These are phyloP conservation scores for Machimus rusticus DNA, from an alignment of 2,888 invertebrate species.

Conservation along the genomic window DNA sequence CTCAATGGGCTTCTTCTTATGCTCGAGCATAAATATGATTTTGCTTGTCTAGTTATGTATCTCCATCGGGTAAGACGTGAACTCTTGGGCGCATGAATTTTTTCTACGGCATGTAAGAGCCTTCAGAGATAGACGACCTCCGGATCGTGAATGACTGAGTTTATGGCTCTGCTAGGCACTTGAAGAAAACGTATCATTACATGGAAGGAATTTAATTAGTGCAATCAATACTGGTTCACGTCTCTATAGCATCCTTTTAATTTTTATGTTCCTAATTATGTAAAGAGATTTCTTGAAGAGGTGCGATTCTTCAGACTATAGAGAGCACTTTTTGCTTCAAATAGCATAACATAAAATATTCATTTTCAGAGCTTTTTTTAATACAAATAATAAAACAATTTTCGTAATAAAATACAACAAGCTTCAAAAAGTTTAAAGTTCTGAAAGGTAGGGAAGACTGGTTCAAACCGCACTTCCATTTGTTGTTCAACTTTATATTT, in stretches of 20 bases:
- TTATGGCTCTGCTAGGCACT: not conserved
- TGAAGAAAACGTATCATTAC: not conserved
- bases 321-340: not conserved
- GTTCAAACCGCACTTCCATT: too few species aligned
- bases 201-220: not conserved
- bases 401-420: too few species aligned
- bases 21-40: slow-evolving; percentile 17
- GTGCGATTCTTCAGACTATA: not conserved
- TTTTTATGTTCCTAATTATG: not conserved
- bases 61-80: not conserved
- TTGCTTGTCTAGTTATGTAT: not conserved
- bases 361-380: not conserved
- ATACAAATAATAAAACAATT: not conserved
- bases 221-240: not conserved
- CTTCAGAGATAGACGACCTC: slow-evolving; percentile 8
- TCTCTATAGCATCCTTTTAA: not conserved
- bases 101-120: not conserved
- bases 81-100: not conserved
- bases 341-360: not conserved
- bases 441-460: too few species aligned
- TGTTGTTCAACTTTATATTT: too few species aligned
- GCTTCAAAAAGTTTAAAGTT: too few species aligned
- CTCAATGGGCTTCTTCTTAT: not conserved
- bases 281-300: not conserved
- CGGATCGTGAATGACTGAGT: not conserved